A percentile compares a stretch with the other conserved stretches of the same genome.
These are phyloP conservation scores for Progne subis DNA, from an alignment of 2,113 vertebrate genomes.

Conservation along the genomic window DNA sequence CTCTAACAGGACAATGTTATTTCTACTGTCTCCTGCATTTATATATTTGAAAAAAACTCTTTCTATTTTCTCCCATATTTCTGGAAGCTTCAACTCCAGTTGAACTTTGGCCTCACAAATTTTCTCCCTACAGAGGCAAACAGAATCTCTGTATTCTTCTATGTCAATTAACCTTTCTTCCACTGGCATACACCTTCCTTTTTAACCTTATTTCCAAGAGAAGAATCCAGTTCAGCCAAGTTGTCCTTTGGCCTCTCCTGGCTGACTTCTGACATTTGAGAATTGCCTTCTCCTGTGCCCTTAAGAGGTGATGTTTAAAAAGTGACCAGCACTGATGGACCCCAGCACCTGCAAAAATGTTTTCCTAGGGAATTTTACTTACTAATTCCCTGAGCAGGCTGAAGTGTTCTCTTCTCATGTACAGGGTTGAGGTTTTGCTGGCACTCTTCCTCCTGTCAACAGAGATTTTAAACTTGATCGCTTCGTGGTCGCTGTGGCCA, in stretches of 20 bases:
- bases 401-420: neutral
- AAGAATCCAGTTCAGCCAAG: neutral
- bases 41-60: neutral
- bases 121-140: neutral
- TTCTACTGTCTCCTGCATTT: neutral
- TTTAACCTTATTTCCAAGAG: neutral
- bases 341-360: neutral
- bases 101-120: rapidly evolving
- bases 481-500: neutral
- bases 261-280: neutral
- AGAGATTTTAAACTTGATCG: neutral
- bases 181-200: neutral
- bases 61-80: neutral
- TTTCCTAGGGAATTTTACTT: neutral
- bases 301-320: neutral
- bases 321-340: neutral
- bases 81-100: neutral
- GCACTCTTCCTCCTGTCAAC: neutral
- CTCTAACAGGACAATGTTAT: neutral
- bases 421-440: neutral
- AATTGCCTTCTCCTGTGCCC: neutral
- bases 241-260: neutral
- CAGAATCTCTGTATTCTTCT: neutral
- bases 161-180: neutral
- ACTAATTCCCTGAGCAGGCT: neutral